Evolutionary conservation across 2,888 invertebrate species (phyloP), one percentile per base, ranked within the genome.

Genomic region (Nomada fucata): DNA sequence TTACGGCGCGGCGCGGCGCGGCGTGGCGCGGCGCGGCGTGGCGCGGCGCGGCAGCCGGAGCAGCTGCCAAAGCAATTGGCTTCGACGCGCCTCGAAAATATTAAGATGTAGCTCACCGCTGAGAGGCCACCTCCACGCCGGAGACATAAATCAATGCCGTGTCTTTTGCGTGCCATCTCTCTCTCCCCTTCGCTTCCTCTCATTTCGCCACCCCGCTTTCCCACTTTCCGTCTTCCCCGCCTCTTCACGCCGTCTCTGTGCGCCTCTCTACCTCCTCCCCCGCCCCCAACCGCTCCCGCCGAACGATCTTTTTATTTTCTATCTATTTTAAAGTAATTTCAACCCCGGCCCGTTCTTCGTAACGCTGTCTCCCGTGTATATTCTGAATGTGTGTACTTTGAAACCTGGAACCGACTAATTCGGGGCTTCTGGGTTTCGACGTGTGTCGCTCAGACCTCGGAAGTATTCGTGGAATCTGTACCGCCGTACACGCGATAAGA

Each of bases 31-130:
- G 65, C 59, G 36, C 36, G 36, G 68, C 59, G 61, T 67, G 26
- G 65, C 36, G 36, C 36, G 36, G 68, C 59, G 61, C 69, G 26
- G 65, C 59, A 20, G 44, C 23, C 29, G 59, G 76, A 83, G 76
- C 88, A 86, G 88, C 88, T 88, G 87, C 87, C 86, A 83, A 83
- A 83, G 83, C 79, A 86, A 88, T 88, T 83, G 88, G 82, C 86
- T 85, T 88, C 87, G 88, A 86, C 86, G 78, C 79, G 78, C 61
- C 74, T 79, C 82, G 76, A 79, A 88, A 87, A 87, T 87, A 87
- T 86, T 83, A 82, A 86, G 85, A 86, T 74, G 79, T 77, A 74
- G 50, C 70, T 73, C 76, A 67, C 53, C 69, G 76, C 70, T 61
- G 64, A 72, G 52, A 67, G 81, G 53, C 63, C 63, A 63, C 72